Evolutionary conservation across 1,140 invertebrate genomes (phyloP).

Genomic region (Apocrypta bakeri): DNA sequence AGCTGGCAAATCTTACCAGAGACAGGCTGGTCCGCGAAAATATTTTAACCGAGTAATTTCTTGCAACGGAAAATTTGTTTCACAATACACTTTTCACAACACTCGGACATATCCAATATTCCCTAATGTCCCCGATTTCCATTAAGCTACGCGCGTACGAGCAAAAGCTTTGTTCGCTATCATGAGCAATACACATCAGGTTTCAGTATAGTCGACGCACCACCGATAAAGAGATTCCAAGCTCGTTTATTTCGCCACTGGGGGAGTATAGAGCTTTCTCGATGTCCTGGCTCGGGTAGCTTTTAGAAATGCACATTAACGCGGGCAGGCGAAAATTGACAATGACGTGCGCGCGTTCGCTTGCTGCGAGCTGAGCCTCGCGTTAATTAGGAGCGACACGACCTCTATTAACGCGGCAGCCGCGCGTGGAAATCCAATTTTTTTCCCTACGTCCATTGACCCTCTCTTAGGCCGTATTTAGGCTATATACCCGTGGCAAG

Average conservation of each 20-base stretch:
- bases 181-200: not conserved
- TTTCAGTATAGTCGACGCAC: not conserved
- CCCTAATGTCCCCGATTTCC: not conserved
- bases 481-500: too few species aligned
- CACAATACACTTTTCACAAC: too few species aligned
- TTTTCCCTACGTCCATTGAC: not conserved
- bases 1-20: too few species aligned
- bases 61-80: too few species aligned
- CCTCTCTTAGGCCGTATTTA: not conserved
- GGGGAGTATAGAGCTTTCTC: not conserved
- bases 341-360: slow-evolving; percentile 2
- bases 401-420: slow-evolving; percentile 4
- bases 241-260: not conserved
- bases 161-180: not conserved
- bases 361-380: not conserved
- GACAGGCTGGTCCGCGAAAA: too few species aligned
- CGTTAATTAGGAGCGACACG: slow-evolving; percentile 18
- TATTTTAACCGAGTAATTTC: too few species aligned
- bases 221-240: not conserved
- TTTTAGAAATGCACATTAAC: not conserved
- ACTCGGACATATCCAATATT: not conserved
- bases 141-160: too few species aligned
- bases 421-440: not conserved
- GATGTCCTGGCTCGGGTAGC: not conserved
- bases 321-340: not conserved